These are phyloP conservation scores for Leptobrachium leishanense DNA, from an alignment of 2,113 vertebrate species.

Conservation along the genomic window DNA sequence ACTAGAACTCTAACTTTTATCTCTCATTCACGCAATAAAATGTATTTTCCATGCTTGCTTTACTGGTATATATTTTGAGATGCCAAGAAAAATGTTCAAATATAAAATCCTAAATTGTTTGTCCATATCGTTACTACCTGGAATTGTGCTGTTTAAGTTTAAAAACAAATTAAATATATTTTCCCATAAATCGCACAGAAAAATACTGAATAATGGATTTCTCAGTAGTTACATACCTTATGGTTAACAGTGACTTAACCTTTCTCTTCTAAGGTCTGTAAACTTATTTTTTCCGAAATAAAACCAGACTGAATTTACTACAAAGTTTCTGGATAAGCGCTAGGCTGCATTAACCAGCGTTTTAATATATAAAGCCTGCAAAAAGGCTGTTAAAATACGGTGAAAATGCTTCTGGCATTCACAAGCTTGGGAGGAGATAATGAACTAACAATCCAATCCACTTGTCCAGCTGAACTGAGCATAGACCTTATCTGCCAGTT, in stretches of 20 bases:
- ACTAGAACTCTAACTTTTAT: too few relatives aligned
- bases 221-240: neutral
- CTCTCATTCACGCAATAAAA: too few relatives aligned
- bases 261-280: neutral
- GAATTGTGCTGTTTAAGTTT: neutral
- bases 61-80: neutral
- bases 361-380: neutral
- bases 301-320: neutral
- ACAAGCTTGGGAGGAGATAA: conserved; percentile 9
- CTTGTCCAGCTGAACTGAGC: conserved; percentile 12
- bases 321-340: neutral
- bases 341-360: neutral
- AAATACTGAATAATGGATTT: conserved; percentile 5
- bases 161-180: neutral
- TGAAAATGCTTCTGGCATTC: neutral
- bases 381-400: neutral
- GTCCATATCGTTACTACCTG: neutral
- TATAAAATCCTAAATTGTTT: neutral
- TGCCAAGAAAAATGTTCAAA: neutral
- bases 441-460: conserved; percentile 23
- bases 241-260: neutral
- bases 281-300: neutral
- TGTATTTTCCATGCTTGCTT: too few relatives aligned
- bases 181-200: neutral
- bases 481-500: conserved; percentile 1